A percentile compares a stretch with the other conserved stretches of the same genome.
Evolutionary conservation across 2,888 invertebrate genomes (phyloP).

Genomic region (Oscheius onirici): DNA sequence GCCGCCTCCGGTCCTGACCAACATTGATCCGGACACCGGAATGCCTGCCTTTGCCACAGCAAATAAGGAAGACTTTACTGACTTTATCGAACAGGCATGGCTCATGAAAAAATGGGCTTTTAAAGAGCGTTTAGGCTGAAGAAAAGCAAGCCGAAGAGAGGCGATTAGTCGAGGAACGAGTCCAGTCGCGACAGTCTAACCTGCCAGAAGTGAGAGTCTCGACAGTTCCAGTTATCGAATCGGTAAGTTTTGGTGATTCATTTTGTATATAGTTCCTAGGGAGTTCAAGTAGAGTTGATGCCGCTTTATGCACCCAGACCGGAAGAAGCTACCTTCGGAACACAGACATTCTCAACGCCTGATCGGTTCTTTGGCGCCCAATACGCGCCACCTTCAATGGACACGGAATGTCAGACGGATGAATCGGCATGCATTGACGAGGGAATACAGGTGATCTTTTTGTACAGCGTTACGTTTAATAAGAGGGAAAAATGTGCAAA

Average conservation of each 20-base stretch:
- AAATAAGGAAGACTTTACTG: conserved; percentile 52
- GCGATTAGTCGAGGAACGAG: conserved; percentile 16
- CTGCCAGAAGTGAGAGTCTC: neutral
- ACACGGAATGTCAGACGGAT: conserved; percentile 9
- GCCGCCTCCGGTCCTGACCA: conserved; percentile 63
- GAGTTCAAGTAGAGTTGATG: neutral
- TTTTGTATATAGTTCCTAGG: neutral
- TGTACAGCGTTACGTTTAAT: too few relatives aligned
- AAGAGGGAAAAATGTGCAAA: too few relatives aligned
- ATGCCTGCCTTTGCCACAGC: conserved; percentile 58
- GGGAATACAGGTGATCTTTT: conserved; percentile 7
- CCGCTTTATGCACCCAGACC: conserved; percentile 15
- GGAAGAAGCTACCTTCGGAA: conserved; percentile 13
- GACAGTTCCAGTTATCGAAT: conserved; percentile 12
- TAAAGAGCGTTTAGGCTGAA: conserved; percentile 24
- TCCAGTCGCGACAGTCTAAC: conserved; percentile 12
- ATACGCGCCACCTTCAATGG: neutral
- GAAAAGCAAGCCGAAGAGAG: conserved; percentile 33
- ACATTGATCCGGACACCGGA: conserved; percentile 67
- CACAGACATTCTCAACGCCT: neutral
- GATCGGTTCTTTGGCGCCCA: conserved; percentile 24
- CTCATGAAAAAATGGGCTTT: neutral
- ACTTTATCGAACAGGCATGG: conserved; percentile 50
- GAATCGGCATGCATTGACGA: conserved; percentile 6
- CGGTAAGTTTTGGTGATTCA: neutral